phyloP scores from a whole-genome alignment of 2,113 vertebrate genomes.

The Anarhynchus alexandrinus region DNA sequence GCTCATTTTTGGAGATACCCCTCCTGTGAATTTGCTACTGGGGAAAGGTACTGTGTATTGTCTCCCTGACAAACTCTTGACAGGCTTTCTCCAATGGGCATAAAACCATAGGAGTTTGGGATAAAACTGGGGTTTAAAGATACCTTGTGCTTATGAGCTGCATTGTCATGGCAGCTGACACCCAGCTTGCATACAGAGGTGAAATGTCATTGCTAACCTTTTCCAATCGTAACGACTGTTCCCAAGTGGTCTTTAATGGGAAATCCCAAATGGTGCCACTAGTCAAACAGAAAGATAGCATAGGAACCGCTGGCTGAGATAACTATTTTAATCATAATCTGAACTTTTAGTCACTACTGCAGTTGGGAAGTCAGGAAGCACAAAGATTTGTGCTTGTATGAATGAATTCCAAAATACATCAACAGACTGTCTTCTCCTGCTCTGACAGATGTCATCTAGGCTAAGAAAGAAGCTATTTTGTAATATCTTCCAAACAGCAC shows the following conservation, averaged over 20 bases:
- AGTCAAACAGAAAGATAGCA: background rate
- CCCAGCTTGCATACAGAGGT: background rate
- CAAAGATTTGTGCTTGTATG: background rate
- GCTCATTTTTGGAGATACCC: background rate
- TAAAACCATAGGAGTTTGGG: background rate
- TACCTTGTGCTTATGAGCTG: background rate
- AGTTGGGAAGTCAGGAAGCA: background rate
- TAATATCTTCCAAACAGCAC: background rate
- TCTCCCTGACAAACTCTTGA: background rate
- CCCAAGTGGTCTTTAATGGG: background rate
- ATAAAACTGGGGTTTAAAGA: background rate
- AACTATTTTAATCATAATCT: background rate
- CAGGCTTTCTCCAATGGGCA: background rate
- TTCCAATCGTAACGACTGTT: background rate
- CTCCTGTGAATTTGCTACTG: background rate
- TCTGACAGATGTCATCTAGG: background rate
- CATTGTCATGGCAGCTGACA: background rate
- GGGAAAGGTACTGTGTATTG: background rate
- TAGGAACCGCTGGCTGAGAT: background rate
- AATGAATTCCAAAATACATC: background rate
- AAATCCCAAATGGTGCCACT: background rate
- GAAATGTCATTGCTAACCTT: background rate
- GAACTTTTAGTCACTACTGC: background rate
- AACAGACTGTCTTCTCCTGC: background rate
- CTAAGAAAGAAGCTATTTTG: background rate